Evolutionary conservation across 2,113 vertebrate species (phyloP).

Genomic region (Hirundichthys speculiger): DNA sequence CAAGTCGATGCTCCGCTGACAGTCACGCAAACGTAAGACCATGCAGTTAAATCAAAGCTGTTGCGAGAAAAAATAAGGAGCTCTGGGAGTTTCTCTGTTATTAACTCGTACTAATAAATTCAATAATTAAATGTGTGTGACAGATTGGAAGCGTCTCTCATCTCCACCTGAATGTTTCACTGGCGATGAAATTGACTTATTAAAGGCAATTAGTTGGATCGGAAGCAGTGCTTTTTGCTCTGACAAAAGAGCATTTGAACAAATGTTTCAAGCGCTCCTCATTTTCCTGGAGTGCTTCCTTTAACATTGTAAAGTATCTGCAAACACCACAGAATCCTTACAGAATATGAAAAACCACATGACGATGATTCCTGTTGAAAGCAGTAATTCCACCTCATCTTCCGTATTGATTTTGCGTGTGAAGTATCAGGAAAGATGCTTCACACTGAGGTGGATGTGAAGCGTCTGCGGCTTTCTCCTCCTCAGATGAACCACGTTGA

Average conservation of each 20-base stretch:
- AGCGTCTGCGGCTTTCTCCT: neutral
- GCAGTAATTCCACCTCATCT: neutral
- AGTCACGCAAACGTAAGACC: neutral
- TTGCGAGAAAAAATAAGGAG: conserved; percentile 1
- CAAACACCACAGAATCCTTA: too few species aligned
- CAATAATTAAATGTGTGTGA: conserved; percentile 9
- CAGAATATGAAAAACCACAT: too few species aligned
- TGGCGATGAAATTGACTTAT: conserved; percentile 20
- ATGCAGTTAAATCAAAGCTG: neutral
- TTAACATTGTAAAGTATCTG: too few species aligned
- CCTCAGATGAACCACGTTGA: neutral
- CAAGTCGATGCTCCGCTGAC: neutral
- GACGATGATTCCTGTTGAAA: neutral
- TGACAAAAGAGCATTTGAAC: neutral
- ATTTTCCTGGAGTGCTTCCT: too few species aligned
- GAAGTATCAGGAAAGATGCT: neutral
- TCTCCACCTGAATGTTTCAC: conserved; percentile 17
- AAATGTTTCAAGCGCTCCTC: conserved; percentile 2
- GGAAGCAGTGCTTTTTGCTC: neutral
- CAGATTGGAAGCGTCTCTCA: conserved; percentile 2
- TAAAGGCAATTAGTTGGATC: conserved; percentile 29
- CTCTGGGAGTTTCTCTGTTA: neutral
- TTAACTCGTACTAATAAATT: conserved; percentile 24
- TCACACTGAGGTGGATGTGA: neutral
- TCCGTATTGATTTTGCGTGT: neutral